Base-by-base conservation (phyloP, 1,140 invertebrate species). In the Cyclina sinensis region DNA sequence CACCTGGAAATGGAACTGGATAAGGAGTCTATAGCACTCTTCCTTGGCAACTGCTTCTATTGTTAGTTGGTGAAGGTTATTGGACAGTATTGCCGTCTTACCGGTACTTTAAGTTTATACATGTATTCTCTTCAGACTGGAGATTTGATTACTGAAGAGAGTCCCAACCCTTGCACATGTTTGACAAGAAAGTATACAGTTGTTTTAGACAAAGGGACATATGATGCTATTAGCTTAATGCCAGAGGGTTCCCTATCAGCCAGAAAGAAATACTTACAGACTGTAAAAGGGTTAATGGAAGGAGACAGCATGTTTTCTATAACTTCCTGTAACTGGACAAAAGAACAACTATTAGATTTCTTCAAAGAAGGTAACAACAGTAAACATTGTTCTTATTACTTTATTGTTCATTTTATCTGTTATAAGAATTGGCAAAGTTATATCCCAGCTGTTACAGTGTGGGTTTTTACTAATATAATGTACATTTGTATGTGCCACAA, bases 271-370 rank as follows among this genome's bases (percentile, higher is more conserved):
- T 99, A 99, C 92, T 96, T 97, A 0, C 90, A 96, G 21, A 97
- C 97, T 92, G 96, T 98, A 0, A 80, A 94, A 0, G 94, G 96
- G 12, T 95, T 98, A 81, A 93, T 98, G 32, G 91, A 93, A n/a
- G 92, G 96, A 0, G 92, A 96, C 82, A 97, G 97, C 39, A 94
- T 97, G 48, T 97, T 99, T 88, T 96, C 99, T 9, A 97, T 99
- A 83, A 98, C 98, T 0, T 99, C 98, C 0, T 99, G 98, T 95
- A 99, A 99, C 94, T 99, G 98, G 98, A 99, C 98, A 0, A 97
- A 97, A 92, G 96, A 97, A 0, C 98, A 99, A 95, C 94, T 99
- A 35, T 87, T 97, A 11, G 94, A 96, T 4, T 97, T 98, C 91
- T 98, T 99, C 94, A 93, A 95, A 30, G 94, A 96, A 81, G 93